Conservation (phyloP, 2,797 vertebrate genomes). For the Poeciliopsis gracilis region DNA sequence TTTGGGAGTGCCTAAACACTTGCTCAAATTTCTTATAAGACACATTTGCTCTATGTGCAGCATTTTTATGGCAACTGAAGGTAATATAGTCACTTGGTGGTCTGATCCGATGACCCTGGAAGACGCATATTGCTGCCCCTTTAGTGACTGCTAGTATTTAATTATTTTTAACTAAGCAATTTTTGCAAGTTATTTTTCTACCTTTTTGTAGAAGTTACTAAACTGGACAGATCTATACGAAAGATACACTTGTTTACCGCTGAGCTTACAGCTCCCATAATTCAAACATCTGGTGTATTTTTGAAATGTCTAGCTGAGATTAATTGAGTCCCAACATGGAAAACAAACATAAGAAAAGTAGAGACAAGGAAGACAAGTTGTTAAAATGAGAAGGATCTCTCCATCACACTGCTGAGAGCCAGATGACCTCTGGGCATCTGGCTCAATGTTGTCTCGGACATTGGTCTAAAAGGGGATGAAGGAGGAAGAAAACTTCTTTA, state of each 20-base stretch:
- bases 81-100: too few species aligned
- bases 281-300: neutral
- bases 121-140: too few species aligned
- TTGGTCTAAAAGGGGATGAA: conserved; percentile 1
- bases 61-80: too few species aligned
- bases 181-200: neutral
- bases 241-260: neutral
- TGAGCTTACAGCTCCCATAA: neutral
- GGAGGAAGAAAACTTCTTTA: conserved; percentile 13
- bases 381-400: neutral
- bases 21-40: too few species aligned
- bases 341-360: neutral
- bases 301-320: neutral
- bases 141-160: neutral
- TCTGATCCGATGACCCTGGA: too few species aligned
- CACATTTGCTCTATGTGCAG: too few species aligned
- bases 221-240: neutral
- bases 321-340: neutral
- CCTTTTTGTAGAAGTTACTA: neutral
- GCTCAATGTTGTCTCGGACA: conserved; percentile 27
- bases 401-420: conserved; percentile 7
- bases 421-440: conserved; percentile 30
- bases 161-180: neutral
- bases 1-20: too few species aligned
- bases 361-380: neutral